Percentiles rank a stretch among this genome's conserved stretches.
These are phyloP conservation scores for Holcopasites calliopsidis DNA, from an alignment of 1,140 invertebrate species.

Conservation along the genomic window DNA sequence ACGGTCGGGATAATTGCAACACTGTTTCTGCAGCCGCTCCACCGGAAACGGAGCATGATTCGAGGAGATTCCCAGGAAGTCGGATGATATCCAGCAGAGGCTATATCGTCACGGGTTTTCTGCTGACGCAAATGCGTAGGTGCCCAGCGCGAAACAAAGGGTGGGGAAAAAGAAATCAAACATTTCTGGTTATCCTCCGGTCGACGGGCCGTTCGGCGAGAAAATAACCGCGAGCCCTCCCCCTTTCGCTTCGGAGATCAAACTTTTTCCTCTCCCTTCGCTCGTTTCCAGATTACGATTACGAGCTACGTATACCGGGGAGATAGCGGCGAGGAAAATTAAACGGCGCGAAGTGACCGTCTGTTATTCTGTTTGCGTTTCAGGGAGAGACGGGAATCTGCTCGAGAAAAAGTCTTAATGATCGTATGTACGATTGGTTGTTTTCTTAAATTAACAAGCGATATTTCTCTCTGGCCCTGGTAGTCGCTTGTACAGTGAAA, in stretches of 20 bases:
- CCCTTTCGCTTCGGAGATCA: conserved; percentile 13
- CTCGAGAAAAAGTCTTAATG: conserved; percentile 50
- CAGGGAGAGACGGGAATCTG: conserved; percentile 6
- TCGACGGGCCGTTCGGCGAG: conserved; percentile 50
- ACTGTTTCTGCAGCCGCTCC: no score
- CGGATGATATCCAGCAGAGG: neutral
- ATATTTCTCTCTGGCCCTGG: conserved; percentile 38
- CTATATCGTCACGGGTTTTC: conserved; percentile 18
- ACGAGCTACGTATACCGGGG: no score
- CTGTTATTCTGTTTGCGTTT: conserved; percentile 60
- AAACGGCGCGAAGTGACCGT: conserved; percentile 54
- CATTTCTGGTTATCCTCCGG: conserved; percentile 65
- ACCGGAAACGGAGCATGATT: no score
- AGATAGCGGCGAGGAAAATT: conserved; percentile 47
- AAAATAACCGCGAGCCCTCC: conserved; percentile 56
- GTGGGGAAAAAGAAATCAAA: conserved; percentile 62
- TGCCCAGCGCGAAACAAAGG: conserved; percentile 9
- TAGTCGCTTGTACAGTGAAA: neutral
- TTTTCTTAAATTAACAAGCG: conserved; percentile 39
- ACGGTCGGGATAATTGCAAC: no score
- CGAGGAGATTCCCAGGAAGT: neutral
- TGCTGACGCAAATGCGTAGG: conserved; percentile 62
- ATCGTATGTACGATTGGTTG: conserved; percentile 27
- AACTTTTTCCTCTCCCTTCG: conserved; percentile 27
- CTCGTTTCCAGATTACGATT: neutral